Base-by-base conservation (phyloP, 2,888 invertebrate genomes). In the Lottia gigantea region DNA sequence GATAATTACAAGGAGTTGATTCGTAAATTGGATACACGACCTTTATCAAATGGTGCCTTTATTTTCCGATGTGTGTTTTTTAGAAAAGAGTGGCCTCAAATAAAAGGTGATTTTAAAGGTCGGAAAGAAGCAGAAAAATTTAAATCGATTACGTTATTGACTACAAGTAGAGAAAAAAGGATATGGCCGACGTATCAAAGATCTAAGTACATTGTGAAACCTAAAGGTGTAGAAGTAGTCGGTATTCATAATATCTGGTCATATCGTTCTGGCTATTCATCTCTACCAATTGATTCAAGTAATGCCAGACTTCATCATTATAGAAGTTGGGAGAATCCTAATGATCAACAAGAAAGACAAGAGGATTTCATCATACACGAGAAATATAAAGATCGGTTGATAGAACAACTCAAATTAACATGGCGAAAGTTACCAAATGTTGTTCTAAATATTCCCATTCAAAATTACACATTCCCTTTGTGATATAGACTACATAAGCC, bases 241-340 rank as follows among this genome's bases (percentile, higher is more conserved):
- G 80, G 82, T n/a, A 81, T 84, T 25, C 84, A 84, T 63, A 75
- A 77, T 46, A 73, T 82, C 8, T 78, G 77, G 75, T 47, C 46
- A 8, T 63, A 69, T 19, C 63, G 75, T 1, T 26, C 71, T 0
- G 72, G 71, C 0, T 26, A 66, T 0, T 66, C 63, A 14, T 62
- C 61, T 4, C 55, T 67, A 11, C 67, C 70, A 15, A 74, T 80
- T 0, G 61, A 70, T 0, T 64, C 67, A 8, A 49, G 62, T 11
- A 68, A 72, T 6, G 83, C 75, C 0, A 64, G 80, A 15, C 73
- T 83, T 47, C 81, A 83, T 62, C 85, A 85, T 65, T 85, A 83
- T 71, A 72, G 85, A 46, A 73, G 73, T 69, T 82, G 80, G 81
- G 74, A 76, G 62, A 74, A 75, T 31, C 76, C 78, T 0, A 61